Base-by-base conservation (phyloP, 2,113 vertebrate genomes). In the Lichenostomus cassidix region DNA sequence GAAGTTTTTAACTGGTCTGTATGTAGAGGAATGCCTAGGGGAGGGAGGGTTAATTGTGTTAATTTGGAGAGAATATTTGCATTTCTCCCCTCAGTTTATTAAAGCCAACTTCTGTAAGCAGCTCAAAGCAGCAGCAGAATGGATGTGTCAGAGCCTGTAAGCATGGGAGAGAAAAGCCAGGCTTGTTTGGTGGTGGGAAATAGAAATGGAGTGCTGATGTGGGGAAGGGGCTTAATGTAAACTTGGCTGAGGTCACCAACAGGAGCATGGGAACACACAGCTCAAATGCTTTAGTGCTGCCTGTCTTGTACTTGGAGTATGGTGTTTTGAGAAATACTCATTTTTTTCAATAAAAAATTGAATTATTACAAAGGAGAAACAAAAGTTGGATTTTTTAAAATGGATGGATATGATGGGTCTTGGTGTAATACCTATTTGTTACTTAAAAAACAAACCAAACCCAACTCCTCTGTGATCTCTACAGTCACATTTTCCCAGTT, bases 191-290 rank as follows among this genome's bases (percentile, higher is more conserved):
- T 65, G 50, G 15, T 83, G 83, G 86, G 69, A 96, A 93, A 62
- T 67, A 52, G 67, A 81, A 95, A 84, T 76, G 47, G 89, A 60
- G 64, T 92, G 85, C 68, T 94, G 69, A 81, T 73, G 49, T 85
- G 63, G 73, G 77, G 62, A 95, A 92, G 92, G 77, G 89, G 59
- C 59, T 92, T 70, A 87, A 52, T 87, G 46, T 58, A 96, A 96
- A 95, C 77, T 70, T 60, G 28, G 17, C 37, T 86, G 84, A 78
- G 62, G 84, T 94, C 88, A 56, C 49, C 0, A 2, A 8, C 46
- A 42, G 90, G 58, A 20, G 68, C 58, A 22, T 10, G 49, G 44
- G 50, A 88, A 59, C 58, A 44, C 31, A 76, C 31, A 71, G 62
- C 53, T 60, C 17, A 42, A 14, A 16, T 64, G 21, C 24, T 75